Evolutionary conservation across 2,113 vertebrate species (phyloP).

Genomic region (Anhinga rufa): DNA sequence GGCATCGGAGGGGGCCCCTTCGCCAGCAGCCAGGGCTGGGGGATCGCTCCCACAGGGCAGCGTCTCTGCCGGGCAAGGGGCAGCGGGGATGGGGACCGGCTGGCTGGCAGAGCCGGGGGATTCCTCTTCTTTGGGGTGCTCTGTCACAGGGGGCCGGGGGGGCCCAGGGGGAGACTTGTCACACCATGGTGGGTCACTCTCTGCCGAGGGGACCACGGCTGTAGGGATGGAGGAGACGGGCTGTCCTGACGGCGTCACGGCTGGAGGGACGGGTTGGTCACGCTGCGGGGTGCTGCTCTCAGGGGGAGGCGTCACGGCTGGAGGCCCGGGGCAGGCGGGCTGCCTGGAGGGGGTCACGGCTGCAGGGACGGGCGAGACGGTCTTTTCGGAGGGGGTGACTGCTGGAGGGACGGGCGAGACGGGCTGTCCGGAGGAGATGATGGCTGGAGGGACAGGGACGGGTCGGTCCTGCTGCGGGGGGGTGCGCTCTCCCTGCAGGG

Average conservation of each 20-base stretch:
- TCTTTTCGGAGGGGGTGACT: neutral
- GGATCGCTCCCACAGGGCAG: neutral
- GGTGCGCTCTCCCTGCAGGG: neutral
- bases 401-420: neutral
- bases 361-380: fast-evolving
- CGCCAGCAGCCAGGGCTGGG: neutral
- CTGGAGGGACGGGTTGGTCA: neutral
- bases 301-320: fast-evolving
- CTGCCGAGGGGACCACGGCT: neutral
- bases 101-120: neutral
- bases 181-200: neutral
- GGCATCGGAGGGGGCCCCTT: neutral
- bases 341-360: neutral
- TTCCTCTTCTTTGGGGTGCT: slow-evolving; percentile 13
- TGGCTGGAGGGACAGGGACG: neutral
- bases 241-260: neutral
- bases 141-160: neutral
- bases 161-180: fast-evolving
- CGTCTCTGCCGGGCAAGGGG: neutral
- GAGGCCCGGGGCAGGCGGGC: neutral
- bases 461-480: fast-evolving
- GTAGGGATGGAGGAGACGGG: neutral
- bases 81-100: neutral
- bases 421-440: neutral
- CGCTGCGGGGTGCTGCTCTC: neutral